These are phyloP conservation scores for Theodoxus fluviatilis DNA, from an alignment of 2,888 invertebrate species.

Conservation along the genomic window DNA sequence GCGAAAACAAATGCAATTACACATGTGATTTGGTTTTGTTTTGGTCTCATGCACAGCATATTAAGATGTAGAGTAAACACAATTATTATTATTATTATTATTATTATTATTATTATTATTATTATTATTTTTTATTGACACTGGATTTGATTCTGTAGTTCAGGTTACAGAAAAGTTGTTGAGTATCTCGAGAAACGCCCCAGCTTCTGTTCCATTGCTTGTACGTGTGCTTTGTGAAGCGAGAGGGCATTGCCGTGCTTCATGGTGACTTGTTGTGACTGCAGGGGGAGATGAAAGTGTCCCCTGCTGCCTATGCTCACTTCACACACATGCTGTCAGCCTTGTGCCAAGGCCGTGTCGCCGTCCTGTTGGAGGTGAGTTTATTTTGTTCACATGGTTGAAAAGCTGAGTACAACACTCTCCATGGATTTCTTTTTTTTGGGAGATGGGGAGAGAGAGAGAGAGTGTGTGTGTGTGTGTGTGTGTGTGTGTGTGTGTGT, in stretches of 20 bases:
- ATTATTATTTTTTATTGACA: neutral
- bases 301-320: constrained; percentile 86
- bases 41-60: neutral
- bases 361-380: constrained; percentile 80
- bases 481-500: too few relatives aligned
- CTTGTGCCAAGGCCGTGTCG: constrained; percentile 79
- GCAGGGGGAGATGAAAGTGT: constrained; percentile 89
- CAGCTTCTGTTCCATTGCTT: too few relatives aligned
- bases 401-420: too few relatives aligned
- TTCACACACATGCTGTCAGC: constrained; percentile 77
- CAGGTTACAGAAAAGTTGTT: too few relatives aligned
- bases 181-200: too few relatives aligned
- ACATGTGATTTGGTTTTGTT: neutral
- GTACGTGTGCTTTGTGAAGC: neutral
- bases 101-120: too few relatives aligned
- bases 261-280: constrained; percentile 35
- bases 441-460: too few relatives aligned
- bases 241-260: neutral
- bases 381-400: neutral
- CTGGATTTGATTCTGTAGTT: neutral
- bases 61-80: too few relatives aligned
- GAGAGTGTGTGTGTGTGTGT: too few relatives aligned
- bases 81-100: too few relatives aligned
- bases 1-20: too few relatives aligned
- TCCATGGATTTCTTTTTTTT: too few relatives aligned